Conservation (phyloP, 2,113 vertebrate genomes). For the Raja brachyura region DNA sequence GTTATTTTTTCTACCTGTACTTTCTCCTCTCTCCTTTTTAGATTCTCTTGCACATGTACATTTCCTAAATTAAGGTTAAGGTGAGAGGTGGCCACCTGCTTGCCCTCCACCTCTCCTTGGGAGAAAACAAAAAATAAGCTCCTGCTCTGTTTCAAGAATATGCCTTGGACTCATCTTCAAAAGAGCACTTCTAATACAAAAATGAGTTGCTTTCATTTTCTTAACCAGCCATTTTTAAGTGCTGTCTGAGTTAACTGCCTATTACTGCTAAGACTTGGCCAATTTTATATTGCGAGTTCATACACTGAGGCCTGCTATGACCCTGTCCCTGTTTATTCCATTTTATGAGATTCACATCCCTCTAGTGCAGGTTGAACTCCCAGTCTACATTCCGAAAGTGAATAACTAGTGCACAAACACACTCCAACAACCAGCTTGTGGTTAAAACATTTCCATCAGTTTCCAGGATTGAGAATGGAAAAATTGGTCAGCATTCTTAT, state of each 20-base stretch:
- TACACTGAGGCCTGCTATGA: neutral
- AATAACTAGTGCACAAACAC: neutral
- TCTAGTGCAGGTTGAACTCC: neutral
- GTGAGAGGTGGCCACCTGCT: neutral
- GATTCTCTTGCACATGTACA: neutral
- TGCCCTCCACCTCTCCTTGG: neutral
- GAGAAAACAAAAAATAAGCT: conserved; percentile 13
- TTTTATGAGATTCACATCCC: neutral
- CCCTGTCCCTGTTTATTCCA: neutral
- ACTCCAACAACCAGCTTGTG: neutral
- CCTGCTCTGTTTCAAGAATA: conserved; percentile 16
- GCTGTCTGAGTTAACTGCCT: neutral
- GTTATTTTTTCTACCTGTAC: neutral
- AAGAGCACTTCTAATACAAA: neutral
- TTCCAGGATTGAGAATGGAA: neutral
- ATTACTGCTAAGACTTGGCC: neutral
- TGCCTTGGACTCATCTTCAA: conserved; percentile 10
- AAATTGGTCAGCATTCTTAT: neutral
- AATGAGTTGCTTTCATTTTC: neutral
- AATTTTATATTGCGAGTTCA: neutral
- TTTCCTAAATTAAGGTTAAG: neutral
- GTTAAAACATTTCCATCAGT: neutral
- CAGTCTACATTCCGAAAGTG: neutral
- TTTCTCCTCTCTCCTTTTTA: neutral
- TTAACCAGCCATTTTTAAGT: neutral